These are phyloP conservation scores for Poeciliopsis infans DNA, from an alignment of 2,797 vertebrate genomes.

Conservation along the genomic window DNA sequence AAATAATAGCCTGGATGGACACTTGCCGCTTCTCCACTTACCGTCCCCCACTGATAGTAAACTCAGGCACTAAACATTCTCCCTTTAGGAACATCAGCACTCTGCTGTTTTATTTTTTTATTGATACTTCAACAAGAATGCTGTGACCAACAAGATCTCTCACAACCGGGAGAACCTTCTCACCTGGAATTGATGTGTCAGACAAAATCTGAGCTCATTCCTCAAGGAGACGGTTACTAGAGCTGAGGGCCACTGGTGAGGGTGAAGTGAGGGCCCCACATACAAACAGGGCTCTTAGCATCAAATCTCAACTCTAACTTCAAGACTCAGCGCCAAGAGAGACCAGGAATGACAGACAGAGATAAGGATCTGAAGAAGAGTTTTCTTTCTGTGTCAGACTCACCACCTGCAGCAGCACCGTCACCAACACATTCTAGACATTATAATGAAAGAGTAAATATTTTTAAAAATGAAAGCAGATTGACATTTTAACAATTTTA, in stretches of 20 bases:
- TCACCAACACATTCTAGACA: not conserved
- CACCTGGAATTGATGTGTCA: not conserved
- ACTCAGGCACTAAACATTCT: not conserved
- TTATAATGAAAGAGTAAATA: not conserved
- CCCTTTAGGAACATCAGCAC: not conserved
- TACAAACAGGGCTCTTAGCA: not conserved
- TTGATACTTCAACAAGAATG: not conserved
- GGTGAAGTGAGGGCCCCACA: not conserved
- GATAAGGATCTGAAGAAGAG: not conserved
- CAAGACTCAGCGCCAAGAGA: not conserved
- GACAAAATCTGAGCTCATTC: not conserved
- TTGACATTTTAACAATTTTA: not conserved
- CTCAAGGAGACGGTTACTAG: not conserved
- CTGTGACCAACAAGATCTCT: not conserved
- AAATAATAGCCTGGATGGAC: not conserved
- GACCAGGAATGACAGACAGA: not conserved
- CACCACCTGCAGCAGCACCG: not conserved
- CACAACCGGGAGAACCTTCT: not conserved
- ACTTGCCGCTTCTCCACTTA: not conserved
- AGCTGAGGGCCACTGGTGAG: not conserved
- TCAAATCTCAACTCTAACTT: not conserved
- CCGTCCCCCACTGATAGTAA: not conserved
- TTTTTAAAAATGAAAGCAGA: not conserved
- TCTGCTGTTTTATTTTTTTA: not conserved
- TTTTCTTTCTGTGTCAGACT: not conserved